Evolutionary conservation across 1,140 invertebrate genomes (phyloP).

Genomic region (Acromyrmex charruanus): DNA sequence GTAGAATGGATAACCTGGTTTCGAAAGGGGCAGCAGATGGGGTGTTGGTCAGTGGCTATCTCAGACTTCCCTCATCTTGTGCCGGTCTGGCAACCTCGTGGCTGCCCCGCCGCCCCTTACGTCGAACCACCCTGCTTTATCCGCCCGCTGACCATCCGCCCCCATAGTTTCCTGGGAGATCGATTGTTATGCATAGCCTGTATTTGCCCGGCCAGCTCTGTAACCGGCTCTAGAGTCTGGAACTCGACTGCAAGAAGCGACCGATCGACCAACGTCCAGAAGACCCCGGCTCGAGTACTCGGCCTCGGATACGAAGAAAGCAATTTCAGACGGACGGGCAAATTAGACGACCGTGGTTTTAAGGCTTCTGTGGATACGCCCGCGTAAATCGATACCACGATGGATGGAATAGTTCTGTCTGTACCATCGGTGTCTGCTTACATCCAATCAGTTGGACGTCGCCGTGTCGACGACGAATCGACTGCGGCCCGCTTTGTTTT

Average conservation of each 20-base stretch:
- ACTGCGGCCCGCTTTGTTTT: conserved; percentile 11
- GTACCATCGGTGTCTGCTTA: conserved; percentile 58
- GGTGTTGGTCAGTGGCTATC: conserved; percentile 83
- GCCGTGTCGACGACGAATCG: conserved; percentile 32
- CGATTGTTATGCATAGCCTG: conserved; percentile 87
- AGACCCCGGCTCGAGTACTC: conserved; percentile 65
- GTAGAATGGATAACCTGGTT: conserved; percentile 77
- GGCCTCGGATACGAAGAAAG: conserved; percentile 71
- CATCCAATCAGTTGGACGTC: conserved; percentile 51
- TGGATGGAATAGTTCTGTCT: conserved; percentile 53
- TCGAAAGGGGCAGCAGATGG: conserved; percentile 80
- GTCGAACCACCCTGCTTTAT: conserved; percentile 74
- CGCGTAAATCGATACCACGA: conserved; percentile 64
- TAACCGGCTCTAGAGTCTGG: conserved; percentile 73
- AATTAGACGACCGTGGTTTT: conserved; percentile 75
- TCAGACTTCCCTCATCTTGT: conserved; percentile 82
- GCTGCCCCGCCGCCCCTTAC: conserved; percentile 66
- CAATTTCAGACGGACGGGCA: conserved; percentile 76
- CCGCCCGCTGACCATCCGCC: conserved; percentile 83
- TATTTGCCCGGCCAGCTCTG: conserved; percentile 84
- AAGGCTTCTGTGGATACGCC: conserved; percentile 68
- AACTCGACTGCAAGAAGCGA: conserved; percentile 77
- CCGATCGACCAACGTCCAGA: conserved; percentile 77
- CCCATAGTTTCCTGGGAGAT: conserved; percentile 86
- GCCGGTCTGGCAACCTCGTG: conserved; percentile 73